Evolutionary conservation across 2,888 invertebrate genomes (phyloP).

Genomic region (Orchesellides sinensis): DNA sequence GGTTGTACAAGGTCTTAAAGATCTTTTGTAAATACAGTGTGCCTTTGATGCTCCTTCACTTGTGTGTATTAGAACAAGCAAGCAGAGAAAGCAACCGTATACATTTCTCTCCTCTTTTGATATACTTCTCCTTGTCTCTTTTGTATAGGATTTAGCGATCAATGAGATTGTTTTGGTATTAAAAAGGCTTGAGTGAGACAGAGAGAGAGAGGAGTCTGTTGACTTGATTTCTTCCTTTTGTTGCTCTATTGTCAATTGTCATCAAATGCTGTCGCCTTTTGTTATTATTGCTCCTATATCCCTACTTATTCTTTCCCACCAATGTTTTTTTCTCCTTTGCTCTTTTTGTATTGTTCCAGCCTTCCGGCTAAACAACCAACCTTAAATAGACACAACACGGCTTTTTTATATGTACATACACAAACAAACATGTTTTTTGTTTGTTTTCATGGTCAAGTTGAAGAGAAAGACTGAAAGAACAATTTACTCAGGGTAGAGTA

Average conservation of each 20-base stretch:
- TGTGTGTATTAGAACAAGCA: not conserved
- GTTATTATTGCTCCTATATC: not conserved
- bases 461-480: not conserved
- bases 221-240: conserved; percentile 14
- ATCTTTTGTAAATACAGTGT: conserved; percentile 8
- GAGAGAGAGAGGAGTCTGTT: conserved; percentile 21
- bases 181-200: not conserved
- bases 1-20: conserved; percentile 2
- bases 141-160: conserved; percentile 18
- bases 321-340: not conserved
- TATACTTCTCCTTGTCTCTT: conserved; percentile 14
- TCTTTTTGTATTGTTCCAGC: too few species aligned
- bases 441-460: conserved; percentile 63
- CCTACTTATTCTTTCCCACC: not conserved
- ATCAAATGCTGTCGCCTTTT: conserved; percentile 21
- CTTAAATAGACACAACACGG: not conserved
- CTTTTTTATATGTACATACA: not conserved
- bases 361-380: too few species aligned
- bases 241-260: conserved; percentile 14
- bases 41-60: too few species aligned
- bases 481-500: too few species aligned
- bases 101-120: not conserved
- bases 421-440: not conserved
- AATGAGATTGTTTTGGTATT: conserved; percentile 34
- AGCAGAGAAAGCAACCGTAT: too few species aligned